These are phyloP conservation scores for Argyra leucocephala DNA, from an alignment of 2,888 invertebrate species.

Conservation along the genomic window DNA sequence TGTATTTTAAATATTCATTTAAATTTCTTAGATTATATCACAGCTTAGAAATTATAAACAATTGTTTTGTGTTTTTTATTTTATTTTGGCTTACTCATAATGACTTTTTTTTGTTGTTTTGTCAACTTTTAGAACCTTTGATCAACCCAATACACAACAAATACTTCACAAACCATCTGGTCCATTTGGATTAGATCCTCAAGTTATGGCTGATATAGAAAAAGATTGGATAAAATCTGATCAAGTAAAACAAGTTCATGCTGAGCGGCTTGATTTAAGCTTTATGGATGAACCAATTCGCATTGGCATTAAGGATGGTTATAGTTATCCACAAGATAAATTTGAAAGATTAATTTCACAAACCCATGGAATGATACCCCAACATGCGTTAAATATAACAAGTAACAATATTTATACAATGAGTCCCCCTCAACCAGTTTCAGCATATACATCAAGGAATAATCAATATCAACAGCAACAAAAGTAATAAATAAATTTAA, in stretches of 20 bases:
- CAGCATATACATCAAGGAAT: conserved; percentile 12
- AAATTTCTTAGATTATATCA: too few relatives aligned
- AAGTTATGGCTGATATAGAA: conserved; percentile 61
- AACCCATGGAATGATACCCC: conserved; percentile 32
- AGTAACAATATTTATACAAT: conserved; percentile 25
- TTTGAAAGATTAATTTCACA: conserved; percentile 37
- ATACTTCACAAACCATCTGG: conserved; percentile 49
- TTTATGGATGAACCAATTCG: conserved; percentile 45
- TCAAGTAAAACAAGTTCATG: conserved; percentile 43
- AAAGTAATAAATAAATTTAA: neutral
- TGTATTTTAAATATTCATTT: too few relatives aligned
- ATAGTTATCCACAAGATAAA: conserved; percentile 40
- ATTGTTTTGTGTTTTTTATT: neutral
- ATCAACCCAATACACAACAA: conserved; percentile 37
- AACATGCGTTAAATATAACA: conserved; percentile 31
- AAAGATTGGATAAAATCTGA: conserved; percentile 41
- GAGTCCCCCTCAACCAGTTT: conserved; percentile 31
- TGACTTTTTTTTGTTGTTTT: neutral
- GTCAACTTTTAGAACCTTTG: conserved; percentile 33
- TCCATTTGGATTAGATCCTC: conserved; percentile 69
- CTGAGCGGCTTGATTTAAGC: conserved; percentile 36
- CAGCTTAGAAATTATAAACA: too few relatives aligned
- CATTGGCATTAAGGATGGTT: conserved; percentile 47
- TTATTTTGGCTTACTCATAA: neutral
- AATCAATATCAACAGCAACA: conserved; percentile 2